Conservation (phyloP, 1,140 invertebrate species). For the Conus betulinus region DNA sequence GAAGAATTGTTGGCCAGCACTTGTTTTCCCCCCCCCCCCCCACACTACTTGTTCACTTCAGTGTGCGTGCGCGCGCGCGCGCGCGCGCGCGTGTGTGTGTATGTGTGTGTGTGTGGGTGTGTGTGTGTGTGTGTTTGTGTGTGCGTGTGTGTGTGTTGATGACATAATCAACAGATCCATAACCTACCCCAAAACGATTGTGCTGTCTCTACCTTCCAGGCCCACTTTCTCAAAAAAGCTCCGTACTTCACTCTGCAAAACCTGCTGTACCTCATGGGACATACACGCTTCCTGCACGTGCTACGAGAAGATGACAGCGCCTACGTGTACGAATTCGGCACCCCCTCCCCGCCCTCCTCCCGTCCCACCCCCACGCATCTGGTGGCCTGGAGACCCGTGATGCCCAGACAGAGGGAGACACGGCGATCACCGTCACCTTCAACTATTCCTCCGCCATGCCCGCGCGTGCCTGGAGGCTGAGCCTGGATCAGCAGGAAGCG, state of each 20-base stretch:
- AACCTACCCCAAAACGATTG: background rate
- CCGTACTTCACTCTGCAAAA: constrained; percentile 52
- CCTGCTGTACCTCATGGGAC: constrained; percentile 48
- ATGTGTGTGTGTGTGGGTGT: too few relatives aligned
- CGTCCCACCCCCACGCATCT: constrained; percentile 35
- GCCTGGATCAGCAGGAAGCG: background rate
- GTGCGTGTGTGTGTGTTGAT: too few relatives aligned
- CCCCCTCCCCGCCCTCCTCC: background rate
- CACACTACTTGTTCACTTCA: too few relatives aligned
- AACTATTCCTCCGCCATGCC: background rate
- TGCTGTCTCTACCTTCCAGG: background rate
- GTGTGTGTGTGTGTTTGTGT: too few relatives aligned
- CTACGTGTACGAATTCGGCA: constrained; percentile 54
- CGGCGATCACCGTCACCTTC: constrained; percentile 15
- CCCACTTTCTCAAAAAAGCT: constrained; percentile 54
- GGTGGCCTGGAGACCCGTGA: constrained; percentile 58
- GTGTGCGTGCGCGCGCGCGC: too few relatives aligned
- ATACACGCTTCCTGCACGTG: constrained; percentile 46
- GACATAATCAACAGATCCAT: too few relatives aligned
- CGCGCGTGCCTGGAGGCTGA: constrained; percentile 4
- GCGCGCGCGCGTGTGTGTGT: too few relatives aligned
- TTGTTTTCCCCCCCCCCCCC: too few relatives aligned
- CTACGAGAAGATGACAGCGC: constrained; percentile 48
- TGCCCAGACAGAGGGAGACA: constrained; percentile 7
- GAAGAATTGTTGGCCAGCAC: too few relatives aligned